Percentiles rank a stretch among this genome's conserved stretches.
These are phyloP conservation scores for Scyliorhinus canicula DNA, from an alignment of 2,797 vertebrate genomes.

Conservation along the genomic window DNA sequence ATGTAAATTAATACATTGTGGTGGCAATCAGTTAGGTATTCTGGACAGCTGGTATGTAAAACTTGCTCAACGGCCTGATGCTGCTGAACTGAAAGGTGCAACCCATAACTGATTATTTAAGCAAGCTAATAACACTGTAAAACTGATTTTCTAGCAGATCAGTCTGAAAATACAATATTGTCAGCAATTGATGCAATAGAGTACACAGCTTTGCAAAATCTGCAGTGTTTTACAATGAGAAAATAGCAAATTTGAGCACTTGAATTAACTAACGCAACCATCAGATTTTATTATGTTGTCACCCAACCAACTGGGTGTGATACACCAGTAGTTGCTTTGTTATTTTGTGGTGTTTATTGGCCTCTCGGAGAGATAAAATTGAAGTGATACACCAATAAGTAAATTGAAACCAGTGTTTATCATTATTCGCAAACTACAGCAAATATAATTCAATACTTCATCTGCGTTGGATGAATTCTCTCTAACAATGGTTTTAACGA, in stretches of 20 bases:
- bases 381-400: not conserved
- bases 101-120: not conserved
- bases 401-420: not conserved
- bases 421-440: not conserved
- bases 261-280: not conserved
- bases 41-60: not conserved
- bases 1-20: not conserved
- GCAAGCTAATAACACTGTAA: not conserved
- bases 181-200: not conserved
- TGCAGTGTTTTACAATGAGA: not conserved
- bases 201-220: not conserved
- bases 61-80: not conserved
- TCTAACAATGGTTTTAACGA: not conserved
- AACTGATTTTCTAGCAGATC: not conserved
- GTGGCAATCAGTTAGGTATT: not conserved
- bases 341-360: not conserved
- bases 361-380: not conserved
- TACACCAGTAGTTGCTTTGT: not conserved
- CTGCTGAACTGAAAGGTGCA: not conserved
- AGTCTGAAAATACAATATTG: not conserved
- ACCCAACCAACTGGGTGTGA: not conserved
- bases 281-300: not conserved
- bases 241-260: not conserved
- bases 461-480: not conserved
- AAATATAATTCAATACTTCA: not conserved